phyloP scores from a whole-genome alignment of 2,113 vertebrate species.

The Columba janthina region DNA sequence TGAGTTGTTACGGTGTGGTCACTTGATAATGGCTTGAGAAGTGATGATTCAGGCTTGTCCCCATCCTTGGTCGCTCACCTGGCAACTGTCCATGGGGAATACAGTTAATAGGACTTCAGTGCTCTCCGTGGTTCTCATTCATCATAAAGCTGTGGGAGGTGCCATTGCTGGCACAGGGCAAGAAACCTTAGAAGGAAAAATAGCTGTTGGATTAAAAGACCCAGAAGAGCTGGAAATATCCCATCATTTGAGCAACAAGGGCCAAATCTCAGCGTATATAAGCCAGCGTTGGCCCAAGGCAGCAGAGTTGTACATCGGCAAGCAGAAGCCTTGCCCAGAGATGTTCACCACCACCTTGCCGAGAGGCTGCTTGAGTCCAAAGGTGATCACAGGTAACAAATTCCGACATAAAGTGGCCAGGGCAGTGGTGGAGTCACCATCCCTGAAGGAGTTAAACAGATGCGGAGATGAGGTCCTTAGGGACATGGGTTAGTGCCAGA shows the following conservation, averaged over 20 bases:
- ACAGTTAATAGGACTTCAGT: background rate
- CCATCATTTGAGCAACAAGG: background rate
- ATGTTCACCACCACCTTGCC: background rate
- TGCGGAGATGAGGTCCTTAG: too few relatives aligned
- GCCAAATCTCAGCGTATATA: background rate
- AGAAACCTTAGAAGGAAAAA: background rate
- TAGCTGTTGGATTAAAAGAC: background rate
- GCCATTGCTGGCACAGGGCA: background rate
- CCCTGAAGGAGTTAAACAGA: too few relatives aligned
- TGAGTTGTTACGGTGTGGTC: background rate
- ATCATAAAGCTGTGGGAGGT: background rate
- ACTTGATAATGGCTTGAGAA: background rate
- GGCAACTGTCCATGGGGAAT: accelerated
- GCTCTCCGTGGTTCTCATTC: accelerated
- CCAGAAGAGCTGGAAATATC: background rate
- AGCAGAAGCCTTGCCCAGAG: background rate
- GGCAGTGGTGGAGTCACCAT: too few relatives aligned
- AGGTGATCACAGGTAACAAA: background rate
- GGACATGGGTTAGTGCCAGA: too few relatives aligned
- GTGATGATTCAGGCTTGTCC: background rate
- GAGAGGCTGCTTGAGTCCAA: background rate
- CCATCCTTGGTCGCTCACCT: background rate
- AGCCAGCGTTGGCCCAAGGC: background rate
- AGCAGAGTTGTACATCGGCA: accelerated
- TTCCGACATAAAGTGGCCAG: background rate